A percentile compares a stretch with the other conserved stretches of the same genome.
phyloP scores from a whole-genome alignment of 1,140 invertebrate species.

The Platyscapa corneri region DNA sequence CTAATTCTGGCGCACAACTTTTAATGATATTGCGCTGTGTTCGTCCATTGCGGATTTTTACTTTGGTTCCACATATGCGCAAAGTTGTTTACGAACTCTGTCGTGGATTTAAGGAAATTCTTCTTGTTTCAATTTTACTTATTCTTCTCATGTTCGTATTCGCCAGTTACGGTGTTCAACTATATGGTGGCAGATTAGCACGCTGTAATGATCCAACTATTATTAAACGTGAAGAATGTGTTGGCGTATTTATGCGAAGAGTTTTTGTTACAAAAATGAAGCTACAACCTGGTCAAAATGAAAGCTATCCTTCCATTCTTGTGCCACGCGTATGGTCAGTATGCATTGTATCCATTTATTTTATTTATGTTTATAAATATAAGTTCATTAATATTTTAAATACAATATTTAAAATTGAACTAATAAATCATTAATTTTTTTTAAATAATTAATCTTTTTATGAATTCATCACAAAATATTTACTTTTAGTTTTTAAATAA shows the following conservation, averaged over 20 bases:
- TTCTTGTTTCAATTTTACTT: constrained; percentile 96
- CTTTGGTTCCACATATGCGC: constrained; percentile 98
- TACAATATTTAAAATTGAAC: too few species aligned
- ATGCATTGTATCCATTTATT: constrained; percentile 15
- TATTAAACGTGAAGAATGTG: constrained; percentile 87
- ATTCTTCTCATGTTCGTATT: constrained; percentile 99
- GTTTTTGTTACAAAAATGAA: constrained; percentile 99
- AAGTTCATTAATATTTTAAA: too few species aligned
- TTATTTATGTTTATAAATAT: background rate
- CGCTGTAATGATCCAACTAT: constrained; percentile 98
- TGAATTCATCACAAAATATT: too few species aligned
- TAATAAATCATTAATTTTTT: too few species aligned
- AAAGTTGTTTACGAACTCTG: constrained; percentile 99
- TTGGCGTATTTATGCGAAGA: constrained; percentile 94
- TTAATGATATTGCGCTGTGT: constrained; percentile 98
- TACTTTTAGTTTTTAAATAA: too few species aligned
- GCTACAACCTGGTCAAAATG: constrained; percentile 84
- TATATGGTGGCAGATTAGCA: constrained; percentile 96
- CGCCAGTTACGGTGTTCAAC: constrained; percentile 98
- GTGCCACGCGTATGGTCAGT: constrained; percentile 97
- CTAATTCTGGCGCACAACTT: constrained; percentile 93
- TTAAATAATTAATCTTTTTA: too few species aligned
- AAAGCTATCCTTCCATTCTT: constrained; percentile 94
- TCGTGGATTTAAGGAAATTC: constrained; percentile 99
- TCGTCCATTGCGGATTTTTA: constrained; percentile 96